Base-by-base conservation (phyloP, 30 jellyfish, hydroid and myxozoan species). In the Pelagia noctiluca region DNA sequence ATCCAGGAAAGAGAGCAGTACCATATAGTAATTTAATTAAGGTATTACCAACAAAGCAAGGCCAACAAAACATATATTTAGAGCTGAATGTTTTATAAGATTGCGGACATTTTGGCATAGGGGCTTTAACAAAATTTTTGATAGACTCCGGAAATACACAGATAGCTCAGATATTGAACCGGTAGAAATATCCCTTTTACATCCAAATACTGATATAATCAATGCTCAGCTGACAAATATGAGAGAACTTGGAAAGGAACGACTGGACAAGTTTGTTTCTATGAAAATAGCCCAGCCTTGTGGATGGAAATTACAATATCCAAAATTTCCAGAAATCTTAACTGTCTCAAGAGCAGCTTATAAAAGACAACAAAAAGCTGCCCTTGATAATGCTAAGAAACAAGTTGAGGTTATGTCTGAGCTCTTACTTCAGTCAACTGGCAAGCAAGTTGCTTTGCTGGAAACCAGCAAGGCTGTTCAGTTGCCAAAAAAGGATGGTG, bases 371-470 rank as follows among this genome's bases (percentile, higher is more conserved):
- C 88, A 63, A 33, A 77, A 35, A 61, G 69, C 78, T 77, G 88
- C 88, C 26, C 69, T 77, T 4, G 35, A 37, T 77, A 61, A 63
- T 77, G 88, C 88, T 13, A 64, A 62, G 1, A 60, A 63, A 63
- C 90, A 80, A 48, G 76, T 77, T 18, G 88, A 61, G 80, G 80
- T 61, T 1, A 77, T 77, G 88, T 54, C 88, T 29, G 79, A 19
- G 26, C 88, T 77, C 31, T 71, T 77, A 3, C 47, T 77, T 52
- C 88, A 77, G 36, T 31, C 82, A 23, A 79, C 90, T 23, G 81
- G 90, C 69, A 79, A 61, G 90, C 90, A 80, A 65, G 76, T 64
- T 22, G 7, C 83, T 19, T 2, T 80, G 76, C 66, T 83, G 1
- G 72, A 67, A 28, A 1, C 62, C 2, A 30, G 83, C 48, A 50